Evolutionary conservation across 2,888 invertebrate genomes (phyloP), one percentile per base, ranked within the genome.

Genomic region (Drosophila ezoana): DNA sequence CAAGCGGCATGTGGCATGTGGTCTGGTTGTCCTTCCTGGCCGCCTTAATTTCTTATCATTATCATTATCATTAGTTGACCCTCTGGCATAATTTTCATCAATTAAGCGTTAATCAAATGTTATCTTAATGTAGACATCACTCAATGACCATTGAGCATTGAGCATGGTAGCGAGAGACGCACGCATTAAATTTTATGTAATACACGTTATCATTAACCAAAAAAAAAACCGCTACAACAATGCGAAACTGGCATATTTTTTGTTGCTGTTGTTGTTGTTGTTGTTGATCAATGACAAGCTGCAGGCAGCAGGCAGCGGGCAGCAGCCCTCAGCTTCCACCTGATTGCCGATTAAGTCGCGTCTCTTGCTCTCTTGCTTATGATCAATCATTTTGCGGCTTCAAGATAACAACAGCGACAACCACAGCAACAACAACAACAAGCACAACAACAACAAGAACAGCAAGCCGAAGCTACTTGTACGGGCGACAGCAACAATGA

Each of bases 51-150:
- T 72, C 62, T 76, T 66, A 65, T 72, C 79, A 75, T 77, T 77
- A 28, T 28, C 75, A 28, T 28, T 28, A 75, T 79, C 75, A 82
- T 85, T 82, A 82, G 81, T 16, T 66, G 71, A 64, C 67, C 67
- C 71, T 67, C 72, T 68, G 59, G 53, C 66, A 70, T 72, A 64
- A 80, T 87, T 84, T 84, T 59, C 78, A 81, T 80, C 73, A 87
- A 82, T 85, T 85, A 80, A 67, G 72, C 67, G 65, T 71, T 77
- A 82, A 76, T 75, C 78, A 81, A 82, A 79, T 77, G 64, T 81
- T 76, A 87, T 82, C 75, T 76, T 76, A 80, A 87, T 87, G 76
- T 77, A 87, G 85, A 79, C 86, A 82, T 85, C 82, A 79, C 66
- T 75, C 73, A 73, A 63, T 71, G 68, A 57, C 51, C 72, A 58